These are phyloP conservation scores for Hoplostethus mediterraneus DNA, from an alignment of 2,797 vertebrate species.

Conservation along the genomic window DNA sequence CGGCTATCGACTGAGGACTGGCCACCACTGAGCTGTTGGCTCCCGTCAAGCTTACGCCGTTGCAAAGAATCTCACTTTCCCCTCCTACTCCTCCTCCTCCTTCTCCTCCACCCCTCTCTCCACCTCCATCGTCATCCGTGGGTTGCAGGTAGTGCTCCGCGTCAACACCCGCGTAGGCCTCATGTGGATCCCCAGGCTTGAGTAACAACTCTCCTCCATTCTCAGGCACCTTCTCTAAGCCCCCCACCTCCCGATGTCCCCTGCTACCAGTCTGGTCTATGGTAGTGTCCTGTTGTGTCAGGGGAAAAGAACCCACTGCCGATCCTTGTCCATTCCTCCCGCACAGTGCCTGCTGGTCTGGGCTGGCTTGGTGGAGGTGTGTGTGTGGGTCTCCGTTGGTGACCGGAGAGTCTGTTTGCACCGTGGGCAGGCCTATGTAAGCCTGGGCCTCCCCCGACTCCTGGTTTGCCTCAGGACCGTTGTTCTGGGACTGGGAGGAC, in stretches of 20 bases:
- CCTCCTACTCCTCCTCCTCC: conserved; percentile 55
- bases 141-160: conserved; percentile 92
- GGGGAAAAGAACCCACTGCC: conserved; percentile 60
- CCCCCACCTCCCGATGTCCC: conserved; percentile 88
- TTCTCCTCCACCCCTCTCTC: conserved; percentile 57
- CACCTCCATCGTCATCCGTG: conserved; percentile 71
- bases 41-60: conserved; percentile 75
- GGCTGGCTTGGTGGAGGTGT: conserved; percentile 74
- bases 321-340: conserved; percentile 64
- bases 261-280: conserved; percentile 70
- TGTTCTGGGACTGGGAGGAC: conserved; percentile 80
- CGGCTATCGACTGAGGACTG: conserved; percentile 88
- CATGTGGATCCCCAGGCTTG: conserved; percentile 90
- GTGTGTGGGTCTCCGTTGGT: conserved; percentile 79
- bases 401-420: conserved; percentile 76
- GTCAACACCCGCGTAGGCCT: conserved; percentile 83
- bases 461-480: conserved; percentile 71
- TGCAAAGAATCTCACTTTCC: conserved; percentile 81
- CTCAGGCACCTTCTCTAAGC: conserved; percentile 82
- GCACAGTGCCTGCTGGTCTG: conserved; percentile 82
- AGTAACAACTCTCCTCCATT: conserved; percentile 87
- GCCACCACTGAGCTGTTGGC: conserved; percentile 71
- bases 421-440: conserved; percentile 78
- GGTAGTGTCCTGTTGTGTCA: conserved; percentile 59
- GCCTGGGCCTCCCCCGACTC: conserved; percentile 75